Percentiles rank a stretch among this genome's conserved stretches.
These are phyloP conservation scores for Iselma pallidipennis DNA, from an alignment of 2,888 invertebrate species.

Conservation along the genomic window DNA sequence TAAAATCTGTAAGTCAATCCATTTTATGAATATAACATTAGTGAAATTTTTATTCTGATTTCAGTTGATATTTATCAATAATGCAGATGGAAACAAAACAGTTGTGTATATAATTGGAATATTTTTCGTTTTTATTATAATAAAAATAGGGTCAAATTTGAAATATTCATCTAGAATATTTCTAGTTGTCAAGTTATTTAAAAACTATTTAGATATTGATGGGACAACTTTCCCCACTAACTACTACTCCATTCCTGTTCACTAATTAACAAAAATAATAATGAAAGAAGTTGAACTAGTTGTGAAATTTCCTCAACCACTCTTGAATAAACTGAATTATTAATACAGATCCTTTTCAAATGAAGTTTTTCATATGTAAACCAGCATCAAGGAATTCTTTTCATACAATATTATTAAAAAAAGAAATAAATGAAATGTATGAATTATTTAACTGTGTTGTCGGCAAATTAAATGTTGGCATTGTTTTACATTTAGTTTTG, in stretches of 20 bases:
- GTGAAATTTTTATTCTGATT: background rate
- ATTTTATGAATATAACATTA: background rate
- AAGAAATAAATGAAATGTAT: constrained; percentile 20
- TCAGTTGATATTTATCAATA: background rate
- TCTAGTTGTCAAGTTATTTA: background rate
- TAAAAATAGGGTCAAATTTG: background rate
- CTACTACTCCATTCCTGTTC: background rate
- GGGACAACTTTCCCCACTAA: background rate
- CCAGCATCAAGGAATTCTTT: constrained; percentile 4
- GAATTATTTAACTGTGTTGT: constrained; percentile 27
- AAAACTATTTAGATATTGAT: background rate
- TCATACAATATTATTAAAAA: constrained; percentile 18
- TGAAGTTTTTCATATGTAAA: constrained; percentile 23
- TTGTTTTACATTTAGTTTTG: constrained; percentile 43
- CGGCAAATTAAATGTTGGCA: constrained; percentile 42
- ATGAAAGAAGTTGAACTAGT: background rate
- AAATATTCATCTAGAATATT: background rate
- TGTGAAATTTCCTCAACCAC: background rate
- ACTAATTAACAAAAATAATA: background rate
- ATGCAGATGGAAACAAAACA: background rate
- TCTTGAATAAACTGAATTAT: background rate
- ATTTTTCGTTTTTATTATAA: background rate
- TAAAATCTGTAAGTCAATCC: background rate
- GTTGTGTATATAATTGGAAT: background rate
- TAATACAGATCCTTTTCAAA: background rate